Base-by-base conservation (phyloP, 2,113 vertebrate genomes). In the Glaucidium brasilianum region DNA sequence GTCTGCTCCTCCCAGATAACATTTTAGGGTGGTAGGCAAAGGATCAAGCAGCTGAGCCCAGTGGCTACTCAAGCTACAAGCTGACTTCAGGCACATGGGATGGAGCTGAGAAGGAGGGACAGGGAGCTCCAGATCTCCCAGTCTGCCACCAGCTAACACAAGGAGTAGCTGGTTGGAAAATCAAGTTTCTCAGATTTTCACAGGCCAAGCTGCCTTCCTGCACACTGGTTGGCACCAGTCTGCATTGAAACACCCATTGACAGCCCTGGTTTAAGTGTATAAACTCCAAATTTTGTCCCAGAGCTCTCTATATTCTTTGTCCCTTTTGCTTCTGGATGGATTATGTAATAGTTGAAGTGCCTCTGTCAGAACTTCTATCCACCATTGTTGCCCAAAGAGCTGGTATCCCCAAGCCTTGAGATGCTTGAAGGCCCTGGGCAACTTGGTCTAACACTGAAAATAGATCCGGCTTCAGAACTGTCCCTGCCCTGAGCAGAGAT, bases 41-140 rank as follows among this genome's bases (percentile, higher is more conserved):
- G 29, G 15, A 12, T 4, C 12, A 34, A 49, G 3, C 4, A 68
- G 23, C 17, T 47, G 19, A 85, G 17, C 4, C 11, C 0, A 0
- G 27, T 1, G 1, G 20, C 26, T 88, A 15, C 49, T 80, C 21
- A 66, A 29, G 11, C 6, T 72, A 49, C 45, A 69, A 53, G 4
- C 15, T 67, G 56, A 22, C 15, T 75, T 88, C 35, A 85, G 17
- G 11, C 6, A n/a, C 12, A 52, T 22, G 10, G 10, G 5, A 37
- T 2, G 3, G 26, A 25, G 2, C 12, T 74, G 52, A 62, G 25
- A 84, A 77, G 7, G 14, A 55, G 6, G 5, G 10, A 69, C 5
- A 39, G 11, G 9, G 18, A 82, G 15, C 7, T 75, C 26, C n/a
- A 53, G 20, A 15, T 30, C 15, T 82, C 17, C 47, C 22, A 30